These are phyloP conservation scores for Saturnia japonica DNA, from an alignment of 2,888 invertebrate species.

Conservation along the genomic window DNA sequence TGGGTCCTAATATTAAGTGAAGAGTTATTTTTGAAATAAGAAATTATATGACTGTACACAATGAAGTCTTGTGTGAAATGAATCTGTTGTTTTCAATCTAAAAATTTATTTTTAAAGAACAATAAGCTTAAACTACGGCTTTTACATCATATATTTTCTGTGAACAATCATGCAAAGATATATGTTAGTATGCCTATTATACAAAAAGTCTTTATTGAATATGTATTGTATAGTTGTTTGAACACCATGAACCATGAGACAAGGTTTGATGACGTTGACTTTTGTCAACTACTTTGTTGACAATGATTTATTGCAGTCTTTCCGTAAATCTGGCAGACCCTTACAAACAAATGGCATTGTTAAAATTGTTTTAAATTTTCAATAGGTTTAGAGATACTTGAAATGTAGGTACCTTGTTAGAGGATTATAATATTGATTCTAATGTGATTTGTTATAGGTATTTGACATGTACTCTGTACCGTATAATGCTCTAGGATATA, in stretches of 20 bases:
- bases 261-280: slow-evolving; percentile 41
- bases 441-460: not conserved
- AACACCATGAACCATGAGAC: slow-evolving; percentile 40
- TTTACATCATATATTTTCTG: slow-evolving; percentile 62
- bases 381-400: slow-evolving; percentile 5
- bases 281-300: slow-evolving; percentile 65
- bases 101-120: slow-evolving; percentile 59
- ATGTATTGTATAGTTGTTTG: slow-evolving; percentile 59
- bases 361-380: slow-evolving; percentile 26
- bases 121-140: slow-evolving; percentile 51
- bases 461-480: not conserved
- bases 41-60: slow-evolving; percentile 47
- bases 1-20: slow-evolving; percentile 52
- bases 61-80: slow-evolving; percentile 38
- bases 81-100: slow-evolving; percentile 44
- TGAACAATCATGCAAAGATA: slow-evolving; percentile 47
- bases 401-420: not conserved
- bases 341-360: slow-evolving; percentile 39
- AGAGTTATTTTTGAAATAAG: slow-evolving; percentile 41
- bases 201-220: slow-evolving; percentile 45
- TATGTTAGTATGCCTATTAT: slow-evolving; percentile 50
- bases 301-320: slow-evolving; percentile 69
- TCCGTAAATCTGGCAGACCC: slow-evolving; percentile 33
- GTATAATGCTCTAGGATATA: not conserved
- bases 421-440: not conserved